Conservation (phyloP, 2,797 vertebrate species). For the Nyctalus aviator region DNA sequence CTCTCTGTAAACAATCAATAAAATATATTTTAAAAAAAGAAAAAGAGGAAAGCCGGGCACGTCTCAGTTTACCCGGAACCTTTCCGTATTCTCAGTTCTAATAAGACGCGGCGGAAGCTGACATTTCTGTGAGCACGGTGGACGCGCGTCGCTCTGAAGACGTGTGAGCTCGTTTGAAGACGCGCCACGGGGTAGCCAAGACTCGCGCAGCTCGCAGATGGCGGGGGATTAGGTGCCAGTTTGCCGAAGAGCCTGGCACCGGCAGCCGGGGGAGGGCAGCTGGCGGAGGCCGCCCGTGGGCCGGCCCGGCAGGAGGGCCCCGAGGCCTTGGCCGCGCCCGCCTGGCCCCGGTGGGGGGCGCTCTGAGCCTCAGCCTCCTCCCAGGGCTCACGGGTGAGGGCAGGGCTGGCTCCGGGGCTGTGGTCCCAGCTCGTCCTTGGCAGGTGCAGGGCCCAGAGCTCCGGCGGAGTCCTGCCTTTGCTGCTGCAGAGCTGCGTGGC, state of each 20-base stretch:
- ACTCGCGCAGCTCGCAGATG: constrained; percentile 77
- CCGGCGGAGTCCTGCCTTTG: not conserved
- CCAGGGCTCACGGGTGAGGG: not conserved
- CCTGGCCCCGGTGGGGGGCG: constrained; percentile 3
- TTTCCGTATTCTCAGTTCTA: constrained; percentile 77
- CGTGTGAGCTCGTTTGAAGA: constrained; percentile 77
- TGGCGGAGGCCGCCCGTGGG: constrained; percentile 55
- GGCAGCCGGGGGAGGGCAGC: constrained; percentile 76
- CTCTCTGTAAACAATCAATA: too few species aligned
- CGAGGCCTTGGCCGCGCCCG: not conserved
- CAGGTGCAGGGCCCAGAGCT: rapidly evolving
- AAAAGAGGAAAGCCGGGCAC: constrained; percentile 15
- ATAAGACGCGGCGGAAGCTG: constrained; percentile 72
- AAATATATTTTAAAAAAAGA: too few species aligned
- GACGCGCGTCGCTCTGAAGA: constrained; percentile 76
- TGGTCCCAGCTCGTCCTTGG: not conserved
- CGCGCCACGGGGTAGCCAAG: constrained; percentile 79
- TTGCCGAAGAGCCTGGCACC: constrained; percentile 74
- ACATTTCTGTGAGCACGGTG: constrained; percentile 78
- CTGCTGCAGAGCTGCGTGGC: not conserved
- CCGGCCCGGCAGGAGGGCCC: constrained; percentile 7
- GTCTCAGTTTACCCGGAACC: constrained; percentile 73
- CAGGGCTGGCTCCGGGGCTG: not conserved
- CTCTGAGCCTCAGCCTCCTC: not conserved
- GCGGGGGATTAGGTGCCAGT: constrained; percentile 80